These are phyloP conservation scores for Meleagris gallopavo DNA, from an alignment of 2,113 vertebrate genomes.

Conservation along the genomic window DNA sequence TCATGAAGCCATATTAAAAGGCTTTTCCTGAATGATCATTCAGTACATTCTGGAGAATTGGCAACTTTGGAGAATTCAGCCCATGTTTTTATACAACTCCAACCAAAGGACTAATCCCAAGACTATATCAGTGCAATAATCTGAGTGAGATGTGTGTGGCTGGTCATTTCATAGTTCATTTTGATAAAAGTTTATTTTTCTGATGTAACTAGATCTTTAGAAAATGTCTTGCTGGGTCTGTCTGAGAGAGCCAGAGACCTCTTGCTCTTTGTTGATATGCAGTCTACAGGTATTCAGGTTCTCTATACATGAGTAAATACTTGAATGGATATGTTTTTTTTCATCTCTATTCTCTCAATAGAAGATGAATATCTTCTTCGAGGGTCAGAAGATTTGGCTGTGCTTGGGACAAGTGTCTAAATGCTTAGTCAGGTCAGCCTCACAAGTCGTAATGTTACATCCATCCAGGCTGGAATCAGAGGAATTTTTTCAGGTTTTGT, in stretches of 20 bases:
- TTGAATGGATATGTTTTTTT: background rate
- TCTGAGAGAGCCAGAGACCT: background rate
- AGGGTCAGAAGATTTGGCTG: background rate
- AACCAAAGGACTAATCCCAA: background rate
- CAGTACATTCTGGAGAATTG: background rate
- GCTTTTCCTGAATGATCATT: background rate
- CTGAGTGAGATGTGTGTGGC: background rate
- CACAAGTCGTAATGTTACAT: background rate
- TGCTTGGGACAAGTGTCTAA: background rate
- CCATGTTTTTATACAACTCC: background rate
- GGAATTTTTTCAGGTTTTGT: slow-evolving; percentile 43
- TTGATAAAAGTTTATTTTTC: background rate
- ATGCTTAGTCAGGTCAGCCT: background rate
- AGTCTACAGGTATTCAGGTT: background rate
- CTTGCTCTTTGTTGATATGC: background rate
- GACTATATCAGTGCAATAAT: rapidly evolving
- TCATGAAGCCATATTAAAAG: background rate
- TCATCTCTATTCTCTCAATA: background rate
- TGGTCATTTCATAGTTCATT: background rate
- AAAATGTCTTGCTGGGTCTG: background rate
- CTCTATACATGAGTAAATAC: background rate
- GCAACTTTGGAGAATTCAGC: background rate
- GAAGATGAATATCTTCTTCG: background rate
- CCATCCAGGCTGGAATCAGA: background rate
- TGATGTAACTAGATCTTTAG: background rate